A percentile compares a stretch with the other conserved stretches of the same genome.
Evolutionary conservation across 2,113 vertebrate genomes (phyloP).

Genomic region (Neolamprologus hecqui): DNA sequence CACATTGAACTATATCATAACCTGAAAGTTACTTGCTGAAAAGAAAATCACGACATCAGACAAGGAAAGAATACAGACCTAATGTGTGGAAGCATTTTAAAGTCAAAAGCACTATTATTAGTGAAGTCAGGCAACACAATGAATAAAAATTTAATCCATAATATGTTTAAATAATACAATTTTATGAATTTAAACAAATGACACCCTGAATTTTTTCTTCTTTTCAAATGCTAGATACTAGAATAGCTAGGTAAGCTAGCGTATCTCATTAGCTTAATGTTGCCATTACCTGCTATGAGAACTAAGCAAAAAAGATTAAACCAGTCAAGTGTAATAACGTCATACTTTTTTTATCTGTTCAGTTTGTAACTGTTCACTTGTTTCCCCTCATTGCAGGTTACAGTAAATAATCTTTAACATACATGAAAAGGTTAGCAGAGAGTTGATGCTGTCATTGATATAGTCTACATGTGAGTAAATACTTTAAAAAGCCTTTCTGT

Average conservation of each 20-base stretch:
- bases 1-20: not conserved
- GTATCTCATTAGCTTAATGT: not conserved
- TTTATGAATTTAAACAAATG: not conserved
- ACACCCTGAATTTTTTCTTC: not conserved
- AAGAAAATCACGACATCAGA: not conserved
- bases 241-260: not conserved
- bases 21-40: not conserved
- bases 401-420: not conserved
- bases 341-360: not conserved
- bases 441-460: not conserved
- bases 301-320: not conserved
- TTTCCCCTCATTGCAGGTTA: not conserved
- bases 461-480: not conserved
- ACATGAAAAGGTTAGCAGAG: not conserved
- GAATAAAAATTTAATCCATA: not conserved
- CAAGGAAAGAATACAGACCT: not conserved
- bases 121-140: not conserved
- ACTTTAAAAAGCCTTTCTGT: not conserved
- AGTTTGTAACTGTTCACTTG: not conserved
- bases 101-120: not conserved
- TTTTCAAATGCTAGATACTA: not conserved
- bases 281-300: not conserved
- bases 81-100: not conserved
- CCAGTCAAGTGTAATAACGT: not conserved
- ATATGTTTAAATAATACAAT: not conserved